These are phyloP conservation scores for Atta cephalotes DNA, from an alignment of 1,140 invertebrate genomes.

Conservation along the genomic window DNA sequence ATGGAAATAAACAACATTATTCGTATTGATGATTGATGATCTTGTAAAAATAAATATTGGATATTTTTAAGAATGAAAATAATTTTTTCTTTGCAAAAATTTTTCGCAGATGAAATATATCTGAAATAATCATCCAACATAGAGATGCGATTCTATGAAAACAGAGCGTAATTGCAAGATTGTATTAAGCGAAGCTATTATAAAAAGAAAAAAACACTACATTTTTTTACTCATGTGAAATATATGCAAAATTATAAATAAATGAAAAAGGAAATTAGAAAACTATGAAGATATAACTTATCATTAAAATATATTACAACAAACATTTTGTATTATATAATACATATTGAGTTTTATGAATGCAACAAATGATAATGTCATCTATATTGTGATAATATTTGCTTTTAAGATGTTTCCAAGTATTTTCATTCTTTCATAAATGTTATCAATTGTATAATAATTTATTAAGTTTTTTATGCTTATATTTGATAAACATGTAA, in stretches of 20 bases:
- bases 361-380: not conserved
- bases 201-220: slow-evolving; percentile 20
- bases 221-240: slow-evolving; percentile 6
- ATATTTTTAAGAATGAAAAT: slow-evolving; percentile 73
- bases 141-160: slow-evolving; percentile 27
- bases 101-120: not conserved
- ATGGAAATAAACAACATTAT: slow-evolving; percentile 85
- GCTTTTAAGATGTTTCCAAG: slow-evolving; percentile 1
- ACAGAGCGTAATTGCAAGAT: slow-evolving; percentile 27
- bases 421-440: slow-evolving; percentile 53
- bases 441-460: not conserved
- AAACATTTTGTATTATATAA: not conserved
- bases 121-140: not conserved
- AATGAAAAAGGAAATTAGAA: slow-evolving; percentile 10
- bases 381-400: not conserved
- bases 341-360: not conserved
- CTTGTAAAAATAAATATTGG: slow-evolving; percentile 68
- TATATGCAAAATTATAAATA: slow-evolving; percentile 31
- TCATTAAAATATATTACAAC: slow-evolving; percentile 22
- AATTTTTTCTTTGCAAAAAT: slow-evolving; percentile 59
- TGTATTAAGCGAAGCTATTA: slow-evolving; percentile 18
- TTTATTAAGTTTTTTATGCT: slow-evolving; percentile 5
- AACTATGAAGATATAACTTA: slow-evolving; percentile 36
- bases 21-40: slow-evolving; percentile 70
- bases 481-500: slow-evolving; percentile 5